Percentiles rank a stretch among this genome's conserved stretches.
Evolutionary conservation across 2,113 vertebrate genomes (phyloP).

Genomic region (Proteles cristata): DNA sequence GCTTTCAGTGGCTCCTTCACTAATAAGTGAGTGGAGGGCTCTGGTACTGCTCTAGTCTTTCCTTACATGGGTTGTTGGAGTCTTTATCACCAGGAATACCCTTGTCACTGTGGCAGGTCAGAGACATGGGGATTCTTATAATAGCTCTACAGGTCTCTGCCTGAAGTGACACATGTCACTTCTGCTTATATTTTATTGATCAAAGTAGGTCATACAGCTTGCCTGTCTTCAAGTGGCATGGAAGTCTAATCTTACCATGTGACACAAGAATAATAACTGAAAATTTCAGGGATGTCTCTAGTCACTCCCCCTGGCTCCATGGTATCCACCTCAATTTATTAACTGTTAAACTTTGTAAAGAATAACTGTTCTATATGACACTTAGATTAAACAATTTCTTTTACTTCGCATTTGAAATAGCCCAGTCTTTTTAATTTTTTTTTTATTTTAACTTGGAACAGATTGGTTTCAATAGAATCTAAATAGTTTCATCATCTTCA

Average conservation of each 20-base stretch:
- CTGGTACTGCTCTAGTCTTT: neutral
- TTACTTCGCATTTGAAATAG: neutral
- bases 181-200: neutral
- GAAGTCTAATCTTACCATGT: neutral
- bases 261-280: neutral
- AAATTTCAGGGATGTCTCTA: neutral
- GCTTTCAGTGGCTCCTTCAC: neutral
- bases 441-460: neutral
- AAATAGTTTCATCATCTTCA: neutral
- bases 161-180: neutral
- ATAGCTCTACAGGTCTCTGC: neutral
- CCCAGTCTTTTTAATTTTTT: neutral
- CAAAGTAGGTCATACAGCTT: neutral
- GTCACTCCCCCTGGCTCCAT: neutral
- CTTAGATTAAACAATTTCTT: neutral
- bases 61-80: neutral
- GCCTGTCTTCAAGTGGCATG: neutral
- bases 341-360: neutral
- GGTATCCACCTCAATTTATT: neutral
- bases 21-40: neutral
- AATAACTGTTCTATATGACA: neutral
- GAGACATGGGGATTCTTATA: neutral
- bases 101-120: neutral
- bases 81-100: neutral
- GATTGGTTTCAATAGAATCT: neutral